A percentile compares a stretch with the other conserved stretches of the same genome.
Conservation (phyloP, 23 tunicate species). For the Trididemnum clinides region DNA sequence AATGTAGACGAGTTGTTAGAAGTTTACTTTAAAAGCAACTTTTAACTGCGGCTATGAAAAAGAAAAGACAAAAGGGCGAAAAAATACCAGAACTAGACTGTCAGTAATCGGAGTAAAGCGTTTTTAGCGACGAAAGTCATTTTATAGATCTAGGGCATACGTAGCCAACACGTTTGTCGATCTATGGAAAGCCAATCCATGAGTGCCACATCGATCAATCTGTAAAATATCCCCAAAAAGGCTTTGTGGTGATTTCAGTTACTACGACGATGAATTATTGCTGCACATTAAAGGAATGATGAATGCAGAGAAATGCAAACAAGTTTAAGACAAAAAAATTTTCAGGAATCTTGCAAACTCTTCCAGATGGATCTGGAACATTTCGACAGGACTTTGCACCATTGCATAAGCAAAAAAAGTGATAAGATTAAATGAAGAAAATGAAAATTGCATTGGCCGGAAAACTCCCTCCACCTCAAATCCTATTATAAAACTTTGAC, state of each 20-base stretch:
- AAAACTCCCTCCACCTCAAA: background rate
- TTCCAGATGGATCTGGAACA: background rate
- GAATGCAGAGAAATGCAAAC: too few species aligned
- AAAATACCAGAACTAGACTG: background rate
- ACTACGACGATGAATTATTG: background rate
- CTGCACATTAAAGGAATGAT: too few species aligned
- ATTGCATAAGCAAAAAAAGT: background rate
- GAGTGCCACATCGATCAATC: too few species aligned
- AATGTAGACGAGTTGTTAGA: background rate
- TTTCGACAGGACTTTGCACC: background rate
- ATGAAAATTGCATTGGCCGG: background rate
- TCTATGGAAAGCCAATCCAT: background rate
- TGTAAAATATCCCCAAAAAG: slow-evolving; percentile 17
- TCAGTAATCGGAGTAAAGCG: background rate
- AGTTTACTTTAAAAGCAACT: background rate
- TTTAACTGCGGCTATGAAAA: background rate
- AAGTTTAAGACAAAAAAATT: background rate
- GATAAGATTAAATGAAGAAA: background rate
- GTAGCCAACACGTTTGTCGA: background rate
- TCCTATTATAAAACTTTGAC: background rate
- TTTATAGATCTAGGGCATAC: background rate
- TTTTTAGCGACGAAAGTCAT: background rate
- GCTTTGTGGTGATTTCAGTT: background rate
- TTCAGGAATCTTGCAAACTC: background rate
- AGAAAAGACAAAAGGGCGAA: background rate